These are phyloP conservation scores for Limenitis arthemis DNA, from an alignment of 2,888 invertebrate genomes.

Conservation along the genomic window DNA sequence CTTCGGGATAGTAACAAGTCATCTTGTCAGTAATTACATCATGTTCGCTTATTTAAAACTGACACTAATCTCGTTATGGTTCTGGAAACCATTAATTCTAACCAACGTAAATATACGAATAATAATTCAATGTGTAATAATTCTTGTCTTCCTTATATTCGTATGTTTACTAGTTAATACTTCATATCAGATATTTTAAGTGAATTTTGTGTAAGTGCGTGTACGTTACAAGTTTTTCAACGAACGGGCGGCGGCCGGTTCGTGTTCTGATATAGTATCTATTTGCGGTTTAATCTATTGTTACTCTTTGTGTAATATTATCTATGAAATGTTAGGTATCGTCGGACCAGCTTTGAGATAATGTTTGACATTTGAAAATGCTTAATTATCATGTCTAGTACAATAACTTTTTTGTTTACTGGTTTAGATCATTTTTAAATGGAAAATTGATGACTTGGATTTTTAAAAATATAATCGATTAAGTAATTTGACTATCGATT, in stretches of 20 bases:
- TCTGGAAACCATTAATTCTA: too few relatives aligned
- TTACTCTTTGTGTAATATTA: conserved; percentile 42
- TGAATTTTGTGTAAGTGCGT: conserved; percentile 21
- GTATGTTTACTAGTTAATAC: conserved; percentile 53
- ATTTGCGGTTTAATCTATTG: conserved; percentile 36
- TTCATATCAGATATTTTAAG: conserved; percentile 62
- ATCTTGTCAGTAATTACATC: too few relatives aligned
- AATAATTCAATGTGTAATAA: conserved; percentile 24
- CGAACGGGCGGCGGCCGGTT: conserved; percentile 32
- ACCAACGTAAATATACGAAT: too few relatives aligned
- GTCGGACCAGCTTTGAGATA: conserved; percentile 15
- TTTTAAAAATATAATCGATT: too few relatives aligned
- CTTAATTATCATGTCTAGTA: too few relatives aligned
- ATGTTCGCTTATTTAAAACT: too few relatives aligned
- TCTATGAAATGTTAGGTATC: conserved; percentile 47
- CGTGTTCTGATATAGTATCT: conserved; percentile 14
- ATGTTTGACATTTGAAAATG: neutral
- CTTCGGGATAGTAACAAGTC: too few relatives aligned
- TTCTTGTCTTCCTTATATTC: conserved; percentile 62
- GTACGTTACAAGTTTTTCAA: conserved; percentile 51
- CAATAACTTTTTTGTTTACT: too few relatives aligned
- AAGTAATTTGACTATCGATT: too few relatives aligned
- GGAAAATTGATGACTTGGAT: too few relatives aligned
- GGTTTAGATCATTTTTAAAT: too few relatives aligned
- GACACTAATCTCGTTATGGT: too few relatives aligned